Percentiles rank a stretch among this genome's conserved stretches.
Evolutionary conservation across 2,113 vertebrate species (phyloP).

Genomic region (Nesogale talazaci): DNA sequence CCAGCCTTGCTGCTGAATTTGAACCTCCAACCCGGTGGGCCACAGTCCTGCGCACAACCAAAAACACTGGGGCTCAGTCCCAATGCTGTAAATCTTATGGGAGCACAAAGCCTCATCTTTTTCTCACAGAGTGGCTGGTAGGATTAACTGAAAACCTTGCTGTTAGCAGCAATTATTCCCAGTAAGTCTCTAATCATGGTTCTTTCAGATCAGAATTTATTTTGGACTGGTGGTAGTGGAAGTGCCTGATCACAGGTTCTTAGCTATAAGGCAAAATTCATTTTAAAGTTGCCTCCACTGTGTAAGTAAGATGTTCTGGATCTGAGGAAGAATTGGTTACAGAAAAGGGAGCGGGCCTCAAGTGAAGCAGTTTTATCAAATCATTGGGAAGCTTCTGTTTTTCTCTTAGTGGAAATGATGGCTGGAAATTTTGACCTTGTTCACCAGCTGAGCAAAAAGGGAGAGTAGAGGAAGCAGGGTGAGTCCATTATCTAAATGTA

Average conservation of each 20-base stretch:
- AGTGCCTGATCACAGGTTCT: neutral
- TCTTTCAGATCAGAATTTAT: neutral
- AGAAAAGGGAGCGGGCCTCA: neutral
- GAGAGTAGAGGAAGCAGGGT: neutral
- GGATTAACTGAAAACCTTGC: too few species aligned
- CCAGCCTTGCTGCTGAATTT: too few species aligned
- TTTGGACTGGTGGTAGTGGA: neutral
- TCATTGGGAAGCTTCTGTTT: neutral
- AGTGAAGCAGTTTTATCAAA: neutral
- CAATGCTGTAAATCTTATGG: too few species aligned
- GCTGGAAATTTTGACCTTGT: neutral
- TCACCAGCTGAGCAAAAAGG: neutral
- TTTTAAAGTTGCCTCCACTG: neutral
- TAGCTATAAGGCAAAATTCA: neutral
- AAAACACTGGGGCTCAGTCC: too few species aligned
- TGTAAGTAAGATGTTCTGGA: neutral
- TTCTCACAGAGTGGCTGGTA: too few species aligned
- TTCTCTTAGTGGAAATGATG: neutral
- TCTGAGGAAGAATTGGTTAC: neutral
- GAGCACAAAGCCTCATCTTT: too few species aligned
- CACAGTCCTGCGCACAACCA: too few species aligned
- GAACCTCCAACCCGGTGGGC: too few species aligned
- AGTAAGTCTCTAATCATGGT: neutral
- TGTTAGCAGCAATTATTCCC: neutral
- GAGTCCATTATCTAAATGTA: constrained; percentile 1